Evolutionary conservation across 1,140 invertebrate genomes (phyloP).

Genomic region (Tetranychus urticae): DNA sequence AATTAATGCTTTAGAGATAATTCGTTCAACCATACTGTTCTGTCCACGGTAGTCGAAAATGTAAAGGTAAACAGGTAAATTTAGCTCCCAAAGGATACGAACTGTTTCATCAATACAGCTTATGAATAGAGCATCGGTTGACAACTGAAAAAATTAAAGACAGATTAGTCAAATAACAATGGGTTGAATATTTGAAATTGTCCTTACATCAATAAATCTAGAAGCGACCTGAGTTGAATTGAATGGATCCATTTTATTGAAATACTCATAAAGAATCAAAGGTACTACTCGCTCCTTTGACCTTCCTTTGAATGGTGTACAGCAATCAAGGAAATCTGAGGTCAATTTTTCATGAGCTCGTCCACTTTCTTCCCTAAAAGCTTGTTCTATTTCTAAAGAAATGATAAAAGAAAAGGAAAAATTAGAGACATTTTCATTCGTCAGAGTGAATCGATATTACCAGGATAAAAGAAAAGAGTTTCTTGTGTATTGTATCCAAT

Average conservation of each 20-base stretch:
- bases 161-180: background rate
- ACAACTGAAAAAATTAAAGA: constrained; percentile 6
- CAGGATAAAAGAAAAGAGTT: constrained; percentile 24
- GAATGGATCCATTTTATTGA: background rate
- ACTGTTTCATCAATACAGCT: constrained; percentile 13
- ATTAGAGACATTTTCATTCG: background rate
- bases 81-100: constrained; percentile 4
- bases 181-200: background rate
- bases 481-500: constrained; percentile 33
- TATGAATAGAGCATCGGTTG: constrained; percentile 11
- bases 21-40: constrained; percentile 18
- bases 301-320: background rate
- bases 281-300: background rate
- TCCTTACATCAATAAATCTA: background rate
- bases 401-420: background rate
- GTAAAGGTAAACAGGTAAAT: constrained; percentile 17
- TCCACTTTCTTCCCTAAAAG: background rate
- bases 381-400: background rate
- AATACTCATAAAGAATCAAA: background rate
- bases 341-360: constrained; percentile 1
- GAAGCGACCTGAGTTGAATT: background rate
- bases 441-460: background rate
- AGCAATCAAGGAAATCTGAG: background rate
- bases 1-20: constrained; percentile 7
- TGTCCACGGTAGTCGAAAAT: constrained; percentile 19